Evolutionary conservation across 2,888 invertebrate genomes (phyloP).

Genomic region (Limnephilus lunatus): DNA sequence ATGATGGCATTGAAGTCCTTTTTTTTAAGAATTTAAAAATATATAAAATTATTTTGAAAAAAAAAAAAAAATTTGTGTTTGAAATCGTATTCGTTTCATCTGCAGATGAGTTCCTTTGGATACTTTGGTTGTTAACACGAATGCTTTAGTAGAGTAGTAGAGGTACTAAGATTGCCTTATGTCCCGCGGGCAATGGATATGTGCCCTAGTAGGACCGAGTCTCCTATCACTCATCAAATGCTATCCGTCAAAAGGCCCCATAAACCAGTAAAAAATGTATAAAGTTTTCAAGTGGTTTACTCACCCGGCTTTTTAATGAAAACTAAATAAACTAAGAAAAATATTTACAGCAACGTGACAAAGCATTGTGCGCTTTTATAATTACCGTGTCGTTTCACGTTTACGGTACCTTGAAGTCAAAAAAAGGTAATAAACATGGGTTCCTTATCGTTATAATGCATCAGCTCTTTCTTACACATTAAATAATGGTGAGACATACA

Average conservation of each 20-base stretch:
- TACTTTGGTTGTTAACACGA: not conserved
- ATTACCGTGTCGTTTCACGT: no score
- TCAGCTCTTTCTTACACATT: no score
- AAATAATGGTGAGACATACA: no score
- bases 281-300: not conserved
- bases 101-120: not conserved
- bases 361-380: no score
- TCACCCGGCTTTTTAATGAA: not conserved
- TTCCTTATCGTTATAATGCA: no score
- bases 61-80: no score
- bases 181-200: not conserved
- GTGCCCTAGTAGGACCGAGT: not conserved
- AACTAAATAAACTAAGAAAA: not conserved
- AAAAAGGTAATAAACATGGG: no score
- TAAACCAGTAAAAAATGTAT: not conserved
- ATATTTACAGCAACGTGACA: not conserved
- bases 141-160: not conserved
- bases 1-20: no score
- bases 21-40: no score
- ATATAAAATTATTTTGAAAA: no score
- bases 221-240: not conserved
- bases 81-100: no score
- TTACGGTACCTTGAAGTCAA: no score
- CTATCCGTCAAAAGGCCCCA: not conserved
- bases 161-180: not conserved